These are phyloP conservation scores for Prunella fulvescens DNA, from an alignment of 2,113 vertebrate genomes.

Conservation along the genomic window DNA sequence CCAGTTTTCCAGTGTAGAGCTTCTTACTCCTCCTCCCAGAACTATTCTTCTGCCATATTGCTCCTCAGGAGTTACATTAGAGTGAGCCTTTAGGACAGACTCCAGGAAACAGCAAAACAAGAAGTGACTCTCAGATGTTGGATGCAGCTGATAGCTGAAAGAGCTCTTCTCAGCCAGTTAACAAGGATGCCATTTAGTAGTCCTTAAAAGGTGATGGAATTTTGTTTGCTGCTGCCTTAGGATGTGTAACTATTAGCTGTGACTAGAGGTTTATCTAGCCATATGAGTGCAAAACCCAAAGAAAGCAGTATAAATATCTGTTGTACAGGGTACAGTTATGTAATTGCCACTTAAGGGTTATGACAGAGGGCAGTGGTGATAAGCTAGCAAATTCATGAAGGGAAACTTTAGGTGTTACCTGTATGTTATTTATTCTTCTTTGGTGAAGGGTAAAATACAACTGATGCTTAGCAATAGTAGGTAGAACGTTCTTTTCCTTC, in stretches of 20 bases:
- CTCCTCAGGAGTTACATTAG: neutral
- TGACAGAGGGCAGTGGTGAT: neutral
- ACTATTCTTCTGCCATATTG: neutral
- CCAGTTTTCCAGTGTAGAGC: neutral
- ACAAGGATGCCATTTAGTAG: neutral
- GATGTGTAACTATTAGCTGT: neutral
- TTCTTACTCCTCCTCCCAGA: neutral
- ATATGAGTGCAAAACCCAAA: neutral
- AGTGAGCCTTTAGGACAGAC: neutral
- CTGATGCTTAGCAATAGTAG: neutral
- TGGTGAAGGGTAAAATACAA: neutral
- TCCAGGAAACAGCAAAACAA: neutral
- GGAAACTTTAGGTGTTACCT: neutral
- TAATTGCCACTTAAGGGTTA: neutral
- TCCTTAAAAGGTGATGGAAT: neutral
- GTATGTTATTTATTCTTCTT: neutral
- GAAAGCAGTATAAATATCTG: neutral
- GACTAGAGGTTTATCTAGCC: neutral
- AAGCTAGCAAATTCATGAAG: neutral
- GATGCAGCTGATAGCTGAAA: neutral
- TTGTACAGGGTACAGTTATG: neutral
- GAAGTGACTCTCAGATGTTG: neutral
- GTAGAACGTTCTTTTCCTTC: neutral
- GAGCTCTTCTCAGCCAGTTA: neutral
- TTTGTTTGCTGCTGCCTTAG: neutral